These are phyloP conservation scores for Sycophila texana DNA, from an alignment of 2,888 invertebrate genomes.

Conservation along the genomic window DNA sequence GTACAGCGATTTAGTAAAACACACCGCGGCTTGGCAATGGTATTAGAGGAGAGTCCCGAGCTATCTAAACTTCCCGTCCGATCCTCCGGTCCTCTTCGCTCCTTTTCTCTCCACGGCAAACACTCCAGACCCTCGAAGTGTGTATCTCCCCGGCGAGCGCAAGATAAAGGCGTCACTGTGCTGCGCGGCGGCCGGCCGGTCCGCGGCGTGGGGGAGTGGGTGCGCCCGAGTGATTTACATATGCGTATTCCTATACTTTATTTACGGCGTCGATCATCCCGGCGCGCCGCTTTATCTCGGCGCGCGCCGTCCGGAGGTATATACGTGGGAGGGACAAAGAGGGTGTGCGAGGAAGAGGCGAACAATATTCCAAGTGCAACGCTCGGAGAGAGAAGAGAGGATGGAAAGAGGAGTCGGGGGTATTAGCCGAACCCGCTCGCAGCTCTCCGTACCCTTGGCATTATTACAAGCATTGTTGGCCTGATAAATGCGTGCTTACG, in stretches of 20 bases:
- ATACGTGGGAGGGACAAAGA: conserved; percentile 22
- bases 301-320: conserved; percentile 5
- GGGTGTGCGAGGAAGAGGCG: conserved; percentile 1
- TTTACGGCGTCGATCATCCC: conserved; percentile 73
- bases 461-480: conserved; percentile 43
- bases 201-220: conserved; percentile 68
- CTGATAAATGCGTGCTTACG: conserved; percentile 21
- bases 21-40: background rate
- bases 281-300: conserved; percentile 53
- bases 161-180: conserved; percentile 48
- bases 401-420: conserved; percentile 22
- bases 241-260: conserved; percentile 72
- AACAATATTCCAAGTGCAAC: background rate
- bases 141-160: conserved; percentile 4
- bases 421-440: conserved; percentile 2
- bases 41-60: background rate
- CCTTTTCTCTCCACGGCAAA: background rate
- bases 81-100: background rate
- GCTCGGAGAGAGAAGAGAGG: background rate
- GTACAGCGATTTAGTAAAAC: conserved; percentile 38
- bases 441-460: conserved; percentile 38
- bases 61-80: conserved; percentile 30
- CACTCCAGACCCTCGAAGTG: background rate
- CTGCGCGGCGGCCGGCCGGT: no score
- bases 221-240: conserved; percentile 74